These are phyloP conservation scores for Sinella curviseta DNA, from an alignment of 1,140 invertebrate species.

Conservation along the genomic window DNA sequence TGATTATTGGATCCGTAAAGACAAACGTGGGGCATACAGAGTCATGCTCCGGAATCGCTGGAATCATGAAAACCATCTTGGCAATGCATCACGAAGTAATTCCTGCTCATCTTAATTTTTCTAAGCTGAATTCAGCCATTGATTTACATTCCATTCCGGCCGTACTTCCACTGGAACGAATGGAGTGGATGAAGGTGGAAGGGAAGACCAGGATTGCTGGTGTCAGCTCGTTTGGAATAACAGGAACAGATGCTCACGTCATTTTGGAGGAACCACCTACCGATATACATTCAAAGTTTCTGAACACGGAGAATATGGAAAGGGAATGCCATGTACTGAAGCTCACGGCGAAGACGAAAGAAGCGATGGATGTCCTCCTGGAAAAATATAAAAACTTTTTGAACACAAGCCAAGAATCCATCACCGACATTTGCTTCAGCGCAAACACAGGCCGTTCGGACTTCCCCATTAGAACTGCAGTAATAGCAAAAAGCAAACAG, in stretches of 20 bases:
- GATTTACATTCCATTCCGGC: constrained; percentile 1
- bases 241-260: constrained; percentile 40
- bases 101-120: constrained; percentile 1
- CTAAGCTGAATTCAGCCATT: background rate
- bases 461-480: constrained; percentile 25
- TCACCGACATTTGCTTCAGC: constrained; percentile 28
- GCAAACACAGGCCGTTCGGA: constrained; percentile 39
- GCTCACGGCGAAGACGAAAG: constrained; percentile 12
- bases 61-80: constrained; percentile 14
- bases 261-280: constrained; percentile 36
- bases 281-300: background rate
- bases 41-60: constrained; percentile 5
- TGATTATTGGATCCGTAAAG: constrained; percentile 11
- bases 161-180: background rate
- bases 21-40: constrained; percentile 21
- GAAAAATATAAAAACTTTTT: constrained; percentile 19
- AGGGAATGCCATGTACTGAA: background rate
- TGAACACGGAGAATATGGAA: background rate
- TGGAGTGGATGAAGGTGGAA: background rate
- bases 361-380: constrained; percentile 25
- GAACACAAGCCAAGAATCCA: background rate
- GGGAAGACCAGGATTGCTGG: background rate
- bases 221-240: constrained; percentile 39
- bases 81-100: constrained; percentile 1
- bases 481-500: constrained; percentile 26